These are phyloP conservation scores for Sebastes oblongus DNA, from an alignment of 2,797 vertebrate species.

Conservation along the genomic window DNA sequence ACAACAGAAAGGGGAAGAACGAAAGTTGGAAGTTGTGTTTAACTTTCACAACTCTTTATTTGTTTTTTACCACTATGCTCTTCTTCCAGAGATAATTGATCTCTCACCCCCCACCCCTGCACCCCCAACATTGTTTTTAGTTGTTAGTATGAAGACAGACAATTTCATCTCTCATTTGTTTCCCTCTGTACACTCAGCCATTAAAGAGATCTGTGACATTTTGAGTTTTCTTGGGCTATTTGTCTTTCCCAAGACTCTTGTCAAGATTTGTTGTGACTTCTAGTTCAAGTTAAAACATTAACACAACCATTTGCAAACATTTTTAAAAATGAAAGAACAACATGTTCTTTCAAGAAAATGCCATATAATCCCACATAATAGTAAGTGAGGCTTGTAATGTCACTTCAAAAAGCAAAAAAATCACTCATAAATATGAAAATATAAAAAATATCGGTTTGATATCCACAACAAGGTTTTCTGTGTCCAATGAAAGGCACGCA, in stretches of 20 bases:
- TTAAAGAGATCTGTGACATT: slow-evolving; percentile 31
- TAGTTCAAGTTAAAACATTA: slow-evolving; percentile 5
- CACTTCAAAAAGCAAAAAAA: not conserved
- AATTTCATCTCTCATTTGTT: slow-evolving; percentile 28
- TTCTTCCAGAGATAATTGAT: slow-evolving; percentile 34
- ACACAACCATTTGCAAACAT: not conserved
- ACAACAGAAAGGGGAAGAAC: not conserved
- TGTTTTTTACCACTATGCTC: slow-evolving; percentile 25
- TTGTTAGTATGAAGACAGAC: slow-evolving; percentile 1
- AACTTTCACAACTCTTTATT: slow-evolving; percentile 25
- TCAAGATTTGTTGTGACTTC: not conserved
- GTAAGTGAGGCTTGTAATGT: not conserved
- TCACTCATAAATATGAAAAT: not conserved
- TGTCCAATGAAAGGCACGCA: slow-evolving; percentile 20
- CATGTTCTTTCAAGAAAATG: not conserved
- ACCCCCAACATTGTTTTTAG: not conserved
- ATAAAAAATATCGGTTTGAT: not conserved
- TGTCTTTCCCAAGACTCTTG: slow-evolving; percentile 1
- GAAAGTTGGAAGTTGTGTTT: slow-evolving; percentile 9
- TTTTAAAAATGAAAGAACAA: not conserved
- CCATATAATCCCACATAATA: not conserved
- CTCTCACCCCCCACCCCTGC: accelerated
- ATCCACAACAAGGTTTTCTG: slow-evolving; percentile 7
- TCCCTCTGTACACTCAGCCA: not conserved
- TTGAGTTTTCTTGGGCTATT: not conserved